Evolutionary conservation across 2,113 vertebrate genomes (phyloP), one percentile per base, ranked within the genome.

Genomic region (Psettodes erumei): DNA sequence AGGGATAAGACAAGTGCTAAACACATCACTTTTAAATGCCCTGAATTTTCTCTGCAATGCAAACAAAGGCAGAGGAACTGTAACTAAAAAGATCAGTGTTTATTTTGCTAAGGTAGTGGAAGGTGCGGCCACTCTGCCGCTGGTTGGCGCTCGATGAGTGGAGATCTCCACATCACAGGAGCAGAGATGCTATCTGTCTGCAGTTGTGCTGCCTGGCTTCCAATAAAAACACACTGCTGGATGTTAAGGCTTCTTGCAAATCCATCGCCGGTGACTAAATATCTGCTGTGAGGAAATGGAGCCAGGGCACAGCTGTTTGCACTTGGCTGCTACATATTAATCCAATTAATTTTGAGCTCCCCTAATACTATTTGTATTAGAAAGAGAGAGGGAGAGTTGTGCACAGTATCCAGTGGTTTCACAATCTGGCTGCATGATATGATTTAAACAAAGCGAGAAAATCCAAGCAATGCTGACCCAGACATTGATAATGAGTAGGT

Each of bases 191-290:
- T 84, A 89, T 82, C 84, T 76, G 65, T 42, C 67, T 42, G 37
- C 35, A 48, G 75, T 62, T 62, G 51, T 55, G 55, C 71, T 54
- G 35, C 66, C 18, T 50, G 51, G 69, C 50, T 86, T 90, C 79
- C 84, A 91, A 90, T 75, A 32, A 85, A 90, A 90, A 89, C 75
- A 90, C 7, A 65, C 37, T 10, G 65, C 53, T 68, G 73, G 75
- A 65, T 76, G 69, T 68, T 40, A 77, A 81, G 12, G 76, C 72
- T 73, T 75, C 75, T 64, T 70, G 66, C 37, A 81, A 75, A 75
- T 75, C 63, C 45, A 47, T 55, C 64, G 69, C 28, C n/a, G 3
- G 19, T 71, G 47, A 72, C 66, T 81, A 47, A 78, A 76, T 67
- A 79, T 74, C 50, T 35, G 16, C 62, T 21, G 53, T 15, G 28